phyloP scores from a whole-genome alignment of 2,797 vertebrate genomes.

The Amphiprion clarkii region DNA sequence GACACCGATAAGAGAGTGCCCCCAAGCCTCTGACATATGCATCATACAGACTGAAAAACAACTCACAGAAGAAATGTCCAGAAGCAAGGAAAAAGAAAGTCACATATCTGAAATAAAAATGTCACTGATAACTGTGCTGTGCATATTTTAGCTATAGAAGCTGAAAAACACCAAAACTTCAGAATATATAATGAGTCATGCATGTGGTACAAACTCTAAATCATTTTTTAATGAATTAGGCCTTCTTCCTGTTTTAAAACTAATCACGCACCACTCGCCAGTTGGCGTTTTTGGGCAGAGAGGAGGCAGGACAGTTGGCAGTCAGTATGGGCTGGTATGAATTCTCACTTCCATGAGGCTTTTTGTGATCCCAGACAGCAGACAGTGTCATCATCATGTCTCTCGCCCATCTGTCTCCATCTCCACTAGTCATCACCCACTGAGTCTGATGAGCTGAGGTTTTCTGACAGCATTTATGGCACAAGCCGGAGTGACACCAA shows the following conservation, averaged over 20 bases:
- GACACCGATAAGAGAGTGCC: conserved; percentile 47
- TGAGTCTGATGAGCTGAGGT: conserved; percentile 75
- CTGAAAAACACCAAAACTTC: not conserved
- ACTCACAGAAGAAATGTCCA: not conserved
- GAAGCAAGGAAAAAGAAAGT: conserved; percentile 9
- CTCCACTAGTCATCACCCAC: conserved; percentile 79
- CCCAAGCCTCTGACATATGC: conserved; percentile 19
- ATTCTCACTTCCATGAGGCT: conserved; percentile 84
- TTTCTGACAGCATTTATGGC: conserved; percentile 75
- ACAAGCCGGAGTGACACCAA: conserved; percentile 72
- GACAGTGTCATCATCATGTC: conserved; percentile 82
- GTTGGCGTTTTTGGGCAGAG: conserved; percentile 75
- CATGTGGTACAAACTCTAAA: conserved; percentile 21
- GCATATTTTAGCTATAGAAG: conserved; percentile 20
- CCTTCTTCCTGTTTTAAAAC: conserved; percentile 51
- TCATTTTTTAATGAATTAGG: conserved; percentile 35
- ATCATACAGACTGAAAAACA: not conserved
- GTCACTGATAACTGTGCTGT: not conserved
- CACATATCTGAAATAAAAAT: conserved; percentile 4
- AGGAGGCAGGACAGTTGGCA: conserved; percentile 80
- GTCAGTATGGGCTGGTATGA: conserved; percentile 72
- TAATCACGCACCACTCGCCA: conserved; percentile 63
- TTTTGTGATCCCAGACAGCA: conserved; percentile 85
- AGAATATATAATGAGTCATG: conserved; percentile 5
- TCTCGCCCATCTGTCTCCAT: conserved; percentile 83